Conservation (phyloP, 2,797 vertebrate species). For the Aphelocoma californica region DNA sequence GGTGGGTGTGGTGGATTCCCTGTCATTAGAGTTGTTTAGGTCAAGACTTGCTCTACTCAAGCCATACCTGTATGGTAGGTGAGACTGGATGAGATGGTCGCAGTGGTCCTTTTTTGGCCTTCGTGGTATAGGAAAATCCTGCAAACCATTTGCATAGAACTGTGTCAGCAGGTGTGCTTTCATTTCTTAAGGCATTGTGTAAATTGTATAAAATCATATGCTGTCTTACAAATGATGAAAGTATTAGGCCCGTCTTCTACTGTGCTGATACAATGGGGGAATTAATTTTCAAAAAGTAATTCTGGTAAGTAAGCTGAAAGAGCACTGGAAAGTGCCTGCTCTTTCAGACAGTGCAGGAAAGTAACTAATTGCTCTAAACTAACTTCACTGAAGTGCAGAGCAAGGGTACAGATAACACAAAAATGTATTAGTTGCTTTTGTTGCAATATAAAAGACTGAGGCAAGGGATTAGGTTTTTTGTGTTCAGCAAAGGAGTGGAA, state of each 20-base stretch:
- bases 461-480: conserved; percentile 52
- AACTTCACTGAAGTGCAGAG: conserved; percentile 35
- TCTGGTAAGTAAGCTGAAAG: conserved; percentile 34
- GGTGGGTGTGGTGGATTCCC: background rate
- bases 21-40: background rate
- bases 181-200: background rate
- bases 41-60: background rate
- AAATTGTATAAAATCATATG: background rate
- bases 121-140: background rate
- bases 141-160: background rate
- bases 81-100: background rate
- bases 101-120: background rate
- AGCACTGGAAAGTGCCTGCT: conserved; percentile 14
- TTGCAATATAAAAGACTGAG: conserved; percentile 23
- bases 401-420: conserved; percentile 45
- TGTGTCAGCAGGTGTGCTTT: background rate
- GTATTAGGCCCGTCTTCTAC: background rate
- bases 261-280: conserved; percentile 33
- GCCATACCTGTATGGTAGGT: background rate
- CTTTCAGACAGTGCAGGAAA: conserved; percentile 39
- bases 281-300: conserved; percentile 48
- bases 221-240: conserved; percentile 1
- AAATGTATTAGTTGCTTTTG: conserved; percentile 44
- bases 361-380: conserved; percentile 44
- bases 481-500: conserved; percentile 32